Evolutionary conservation across 2,797 vertebrate genomes (phyloP), one percentile per base, ranked within the genome.

Genomic region (Cyclopterus lumpus): DNA sequence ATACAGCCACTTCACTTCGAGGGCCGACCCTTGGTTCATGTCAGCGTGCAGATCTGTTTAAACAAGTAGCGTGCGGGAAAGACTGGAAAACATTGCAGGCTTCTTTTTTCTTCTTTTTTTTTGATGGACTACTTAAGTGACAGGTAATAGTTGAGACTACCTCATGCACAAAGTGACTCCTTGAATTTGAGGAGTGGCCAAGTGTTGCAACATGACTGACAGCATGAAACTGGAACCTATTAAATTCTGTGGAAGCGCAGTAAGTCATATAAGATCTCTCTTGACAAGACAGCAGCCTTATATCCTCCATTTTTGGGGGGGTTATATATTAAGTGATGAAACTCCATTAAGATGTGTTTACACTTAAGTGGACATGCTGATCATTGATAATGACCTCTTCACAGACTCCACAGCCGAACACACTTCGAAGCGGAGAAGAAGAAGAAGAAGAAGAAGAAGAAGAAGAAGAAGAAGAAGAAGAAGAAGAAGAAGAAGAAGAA

Each of bases 41-140:
- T 65, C 57, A 26, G 22, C 15, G 18, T 3, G 7, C 58, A n/a
- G 78, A 77, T 83, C 57, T 85, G 85, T 87, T 81, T 40, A 40
- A 73, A 88, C 67, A 77, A 30, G 78, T 4, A 12, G 28, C 57
- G 16, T 15, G 55, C 81, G 55, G 80, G 10, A 79, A 66, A 73
- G 14, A 44, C 3, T 1, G 18, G 24, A 30, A 75, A 69, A 66
- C 12, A 59, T 28, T 26, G 26, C n/a, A n/a, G n/a, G n/a, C 48
- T 67, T 40, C 16, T 2, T 7, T 34, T 8, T 8, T 34, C 1
- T 28, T 28, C 26, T 28, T n/a, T n/a, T n/a, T n/a, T n/a, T n/a
- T n/a, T 3, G 20, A 49, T 8, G 40, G 75, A 75, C 49, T 59
- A 10, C 12, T 40, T 5, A 15, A 55, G 65, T n/a, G 76, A 69